Percentiles rank a stretch among this genome's conserved stretches.
These are phyloP conservation scores for Lutjanus erythropterus DNA, from an alignment of 2,113 vertebrate species.

Conservation along the genomic window DNA sequence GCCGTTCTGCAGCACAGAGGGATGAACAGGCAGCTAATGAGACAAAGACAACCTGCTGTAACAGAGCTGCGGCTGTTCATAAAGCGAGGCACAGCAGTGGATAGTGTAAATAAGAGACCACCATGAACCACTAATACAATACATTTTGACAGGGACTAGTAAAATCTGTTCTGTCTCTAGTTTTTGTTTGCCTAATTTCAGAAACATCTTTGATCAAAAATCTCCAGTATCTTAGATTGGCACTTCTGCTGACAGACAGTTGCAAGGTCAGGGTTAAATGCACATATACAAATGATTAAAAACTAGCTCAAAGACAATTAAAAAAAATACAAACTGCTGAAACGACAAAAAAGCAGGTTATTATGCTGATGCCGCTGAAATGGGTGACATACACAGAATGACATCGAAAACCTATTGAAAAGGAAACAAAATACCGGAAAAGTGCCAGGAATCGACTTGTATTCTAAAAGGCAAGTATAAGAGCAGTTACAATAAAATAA, in stretches of 20 bases:
- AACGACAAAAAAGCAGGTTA: neutral
- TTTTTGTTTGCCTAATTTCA: neutral
- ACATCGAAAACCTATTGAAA: neutral
- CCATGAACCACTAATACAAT: neutral
- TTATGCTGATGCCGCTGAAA: neutral
- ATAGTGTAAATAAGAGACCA: neutral
- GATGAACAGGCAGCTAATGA: slow-evolving; percentile 13
- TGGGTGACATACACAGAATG: neutral
- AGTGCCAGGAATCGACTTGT: neutral
- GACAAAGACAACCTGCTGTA: neutral
- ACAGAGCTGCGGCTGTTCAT: neutral
- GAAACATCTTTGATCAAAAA: neutral
- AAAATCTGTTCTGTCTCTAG: neutral
- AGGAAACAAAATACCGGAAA: neutral
- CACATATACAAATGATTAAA: neutral
- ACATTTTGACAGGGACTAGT: neutral
- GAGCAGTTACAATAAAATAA: neutral
- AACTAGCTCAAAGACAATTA: neutral
- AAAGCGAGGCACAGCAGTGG: neutral
- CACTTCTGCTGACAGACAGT: neutral
- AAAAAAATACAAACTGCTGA: neutral
- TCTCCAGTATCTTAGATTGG: neutral
- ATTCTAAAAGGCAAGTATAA: neutral
- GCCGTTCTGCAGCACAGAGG: slow-evolving; percentile 22
- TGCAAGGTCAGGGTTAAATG: neutral